Evolutionary conservation across 2,888 invertebrate species (phyloP), one percentile per base, ranked within the genome.

Genomic region (Nephrotoma guestfalica): DNA sequence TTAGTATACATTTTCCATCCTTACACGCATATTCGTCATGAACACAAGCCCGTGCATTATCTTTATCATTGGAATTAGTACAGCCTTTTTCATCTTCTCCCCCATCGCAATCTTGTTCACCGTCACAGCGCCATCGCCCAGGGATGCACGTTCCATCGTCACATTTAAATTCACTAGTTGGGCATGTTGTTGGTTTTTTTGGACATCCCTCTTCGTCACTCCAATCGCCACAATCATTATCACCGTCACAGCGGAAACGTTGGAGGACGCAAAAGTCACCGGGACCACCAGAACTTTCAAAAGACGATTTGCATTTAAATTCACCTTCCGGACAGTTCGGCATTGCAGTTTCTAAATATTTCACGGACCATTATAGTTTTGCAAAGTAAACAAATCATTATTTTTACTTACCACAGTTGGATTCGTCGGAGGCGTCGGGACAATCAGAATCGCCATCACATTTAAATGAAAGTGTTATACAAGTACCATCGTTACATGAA

Each of bases 151-250:
- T 95, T 1, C 96, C 96, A 89, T 94, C 95, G 87, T 92, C 93
- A 89, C 96, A 96, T 90, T 86, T 51, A 86, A 94, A 96, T 90
- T 96, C 95, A 88, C 94, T 95, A 4, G 93, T 91, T 71, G 93
- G 94, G 89, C 96, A 96, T 88, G 93, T 94, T 0, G 94, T 94
- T 0, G 93, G 93, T 88, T 93, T 92, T 89, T 93, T 93, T 0
- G 94, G 94, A 89, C 97, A 97, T 88, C 95, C 94, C 89, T 96
- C 95, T 90, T 97, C 97, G 89, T 97, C 97, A 86, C 96, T 96
- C 94, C 96, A 96, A 90, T 97, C 97, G 0, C 95, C 96, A 89
- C 97, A 97, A 89, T 97, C 97, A 89, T 96, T 95, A 89, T 97
- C 96, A 0, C 96, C 96, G 88, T 97, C 97, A 89, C 97, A 97